Evolutionary conservation across 2,888 invertebrate species (phyloP).

Genomic region (Cabera pusaria): DNA sequence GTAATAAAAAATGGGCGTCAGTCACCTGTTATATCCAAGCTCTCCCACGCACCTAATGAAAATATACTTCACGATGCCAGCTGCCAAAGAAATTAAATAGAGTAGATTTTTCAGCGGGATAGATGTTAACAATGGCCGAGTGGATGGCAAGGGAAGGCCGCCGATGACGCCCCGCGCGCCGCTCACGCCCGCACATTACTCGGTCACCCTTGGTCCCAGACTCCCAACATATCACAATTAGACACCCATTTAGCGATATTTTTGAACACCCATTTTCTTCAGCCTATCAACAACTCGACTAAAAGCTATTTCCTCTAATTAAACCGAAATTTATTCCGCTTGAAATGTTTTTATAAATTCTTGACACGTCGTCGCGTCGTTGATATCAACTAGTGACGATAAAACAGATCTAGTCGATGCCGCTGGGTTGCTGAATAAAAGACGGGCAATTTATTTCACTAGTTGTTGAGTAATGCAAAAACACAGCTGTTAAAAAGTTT

Average conservation of each 20-base stretch:
- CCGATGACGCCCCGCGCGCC: conserved; percentile 44
- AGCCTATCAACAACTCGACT: conserved; percentile 36
- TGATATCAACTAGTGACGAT: conserved; percentile 17
- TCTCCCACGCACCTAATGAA: conserved; percentile 71
- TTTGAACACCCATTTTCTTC: conserved; percentile 20
- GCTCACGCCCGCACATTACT: conserved; percentile 16
- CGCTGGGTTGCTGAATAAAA: conserved; percentile 9
- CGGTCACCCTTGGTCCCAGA: conserved; percentile 27
- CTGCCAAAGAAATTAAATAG: conserved; percentile 80
- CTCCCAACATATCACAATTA: conserved; percentile 19
- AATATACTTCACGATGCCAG: conserved; percentile 67
- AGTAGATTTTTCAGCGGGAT: conserved; percentile 73
- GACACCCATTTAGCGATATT: conserved; percentile 26
- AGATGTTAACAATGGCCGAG: conserved; percentile 71
- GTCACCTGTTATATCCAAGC: conserved; percentile 67
- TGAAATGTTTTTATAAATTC: conserved; percentile 27
- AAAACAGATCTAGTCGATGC: conserved; percentile 13
- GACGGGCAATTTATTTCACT: conserved; percentile 10
- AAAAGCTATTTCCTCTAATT: conserved; percentile 34
- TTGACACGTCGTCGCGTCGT: conserved; percentile 18
- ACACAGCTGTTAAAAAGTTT: conserved; percentile 8
- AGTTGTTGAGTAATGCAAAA: conserved; percentile 12
- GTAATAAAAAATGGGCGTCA: conserved; percentile 73
- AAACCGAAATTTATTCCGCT: conserved; percentile 35
- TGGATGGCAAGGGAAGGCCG: conserved; percentile 61